Conservation (phyloP, 2,797 vertebrate species). For the Thripadectes ignobilis region DNA sequence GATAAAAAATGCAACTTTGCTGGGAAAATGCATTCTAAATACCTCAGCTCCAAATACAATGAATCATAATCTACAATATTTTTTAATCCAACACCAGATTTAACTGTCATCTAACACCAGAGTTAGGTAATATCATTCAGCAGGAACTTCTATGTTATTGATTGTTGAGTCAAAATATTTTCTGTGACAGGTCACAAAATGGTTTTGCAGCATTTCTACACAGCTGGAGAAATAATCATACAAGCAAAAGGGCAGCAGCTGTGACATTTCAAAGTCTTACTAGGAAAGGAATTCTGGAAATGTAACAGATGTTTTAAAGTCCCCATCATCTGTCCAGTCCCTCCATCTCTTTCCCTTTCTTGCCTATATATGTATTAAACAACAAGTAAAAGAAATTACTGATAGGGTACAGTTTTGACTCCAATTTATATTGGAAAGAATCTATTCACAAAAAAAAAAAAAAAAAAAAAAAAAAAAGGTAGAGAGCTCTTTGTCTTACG, state of each 20-base stretch:
- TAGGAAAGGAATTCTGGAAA: slow-evolving; percentile 56
- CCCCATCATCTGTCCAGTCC: not conserved
- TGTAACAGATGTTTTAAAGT: slow-evolving; percentile 15
- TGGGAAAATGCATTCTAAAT: not conserved
- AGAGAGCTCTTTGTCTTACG: not conserved
- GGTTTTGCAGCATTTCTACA: slow-evolving; percentile 41
- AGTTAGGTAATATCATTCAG: not conserved
- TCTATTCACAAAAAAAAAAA: not conserved
- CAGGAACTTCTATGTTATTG: not conserved
- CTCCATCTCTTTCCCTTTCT: not conserved
- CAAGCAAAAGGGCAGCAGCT: slow-evolving; percentile 47
- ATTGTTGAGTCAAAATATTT: slow-evolving; percentile 42
- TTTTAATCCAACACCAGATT: not conserved
- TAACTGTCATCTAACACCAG: not conserved
- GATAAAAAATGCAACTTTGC: not conserved
- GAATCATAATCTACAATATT: not conserved
- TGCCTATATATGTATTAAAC: not conserved
- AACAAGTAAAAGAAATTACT: slow-evolving; percentile 9
- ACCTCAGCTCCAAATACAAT: not conserved
- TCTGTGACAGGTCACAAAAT: slow-evolving; percentile 17
- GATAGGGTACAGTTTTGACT: not conserved
- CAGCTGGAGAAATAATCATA: slow-evolving; percentile 32
- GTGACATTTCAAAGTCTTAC: slow-evolving; percentile 59
- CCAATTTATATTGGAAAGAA: not conserved
- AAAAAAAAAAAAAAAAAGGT: not conserved